phyloP scores from a whole-genome alignment of 2,888 invertebrate species.

The Spisula solida region DNA sequence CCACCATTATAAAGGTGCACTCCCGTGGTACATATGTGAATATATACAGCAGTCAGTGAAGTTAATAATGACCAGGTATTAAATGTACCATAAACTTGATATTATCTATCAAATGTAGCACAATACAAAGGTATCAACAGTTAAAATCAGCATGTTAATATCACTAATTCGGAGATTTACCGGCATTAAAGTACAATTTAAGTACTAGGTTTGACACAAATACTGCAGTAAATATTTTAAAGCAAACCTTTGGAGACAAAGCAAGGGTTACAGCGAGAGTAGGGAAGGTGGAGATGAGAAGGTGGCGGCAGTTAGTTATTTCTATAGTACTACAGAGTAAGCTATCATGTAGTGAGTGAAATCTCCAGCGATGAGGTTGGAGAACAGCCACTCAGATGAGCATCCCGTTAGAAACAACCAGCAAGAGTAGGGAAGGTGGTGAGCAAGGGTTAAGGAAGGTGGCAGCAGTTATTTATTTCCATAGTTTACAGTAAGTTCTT shows the following conservation, averaged over 20 bases:
- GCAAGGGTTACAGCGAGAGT: neutral
- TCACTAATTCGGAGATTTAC: slow-evolving; percentile 15
- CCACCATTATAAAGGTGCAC: neutral
- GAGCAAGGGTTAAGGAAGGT: neutral
- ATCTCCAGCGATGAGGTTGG: too few relatives aligned
- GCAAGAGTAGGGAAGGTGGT: neutral
- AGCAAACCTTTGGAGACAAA: neutral
- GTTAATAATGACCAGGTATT: slow-evolving; percentile 2
- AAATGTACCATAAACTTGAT: slow-evolving; percentile 16
- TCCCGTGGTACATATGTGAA: neutral
- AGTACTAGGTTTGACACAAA: neutral
- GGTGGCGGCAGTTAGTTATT: too few relatives aligned
- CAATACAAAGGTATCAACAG: slow-evolving; percentile 10
- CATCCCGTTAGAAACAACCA: too few relatives aligned
- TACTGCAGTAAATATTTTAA: slow-evolving; percentile 5
- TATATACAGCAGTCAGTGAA: neutral
- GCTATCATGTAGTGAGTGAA: too few relatives aligned
- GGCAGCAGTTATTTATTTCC: too few relatives aligned
- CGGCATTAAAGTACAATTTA: neutral
- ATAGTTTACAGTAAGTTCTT: too few relatives aligned
- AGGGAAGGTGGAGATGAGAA: neutral
- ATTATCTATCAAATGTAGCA: slow-evolving; percentile 14
- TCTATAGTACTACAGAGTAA: too few relatives aligned
- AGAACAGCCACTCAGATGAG: too few relatives aligned
- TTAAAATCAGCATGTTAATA: slow-evolving; percentile 1